Base-by-base conservation (phyloP, 2,888 invertebrate species). In the Coleophora deauratella region DNA sequence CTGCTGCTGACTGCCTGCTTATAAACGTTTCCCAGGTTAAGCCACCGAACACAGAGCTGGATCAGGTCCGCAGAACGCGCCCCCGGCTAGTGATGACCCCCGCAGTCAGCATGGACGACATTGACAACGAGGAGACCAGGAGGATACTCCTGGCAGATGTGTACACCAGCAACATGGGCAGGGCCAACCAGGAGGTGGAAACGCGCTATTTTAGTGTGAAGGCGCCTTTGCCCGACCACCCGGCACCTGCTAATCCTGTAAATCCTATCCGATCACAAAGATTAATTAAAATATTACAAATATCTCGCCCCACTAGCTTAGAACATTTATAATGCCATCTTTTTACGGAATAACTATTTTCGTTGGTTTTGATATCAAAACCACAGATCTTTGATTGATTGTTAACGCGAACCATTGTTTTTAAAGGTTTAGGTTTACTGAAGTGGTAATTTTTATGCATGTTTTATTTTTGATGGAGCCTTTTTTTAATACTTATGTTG, bases 71-170 rank as follows among this genome's bases (percentile, higher is more conserved):
- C 30, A 53, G 46, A 28, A 69, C 67, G 0, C 57, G 77, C 0
- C 77, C 75, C 0, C 72, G 78, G 0, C 47, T 67, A 4, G 58
- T 75, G 10, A 68, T 77, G 66, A 66, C 75, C 0, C 75, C 77
- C 0, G 65, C 68, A 0, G 59, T 71, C 27, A 61, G 66, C 35
- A 47, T 78, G 57, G 78, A 77, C 38, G 75, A 73, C 47, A 52
- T 75, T 9, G 43, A 49, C 0, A 54, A 72, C 32, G 43, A 45
- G 1, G 27, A 30, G 1, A 47, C 56, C 2, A 58, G 74, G 2
- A 35, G 46, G 4, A 37, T 67, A 7, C 54, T 77, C 1, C 42
- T 52, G 12, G 42, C 55, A 0, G 66, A 69, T 38, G 63, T 68
- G 53, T 80, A 79, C 46, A 61, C 55, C 3, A 66, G 59, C n/a